These are phyloP conservation scores for Pandemis cinnamomeana DNA, from an alignment of 2,888 invertebrate genomes.

Conservation along the genomic window DNA sequence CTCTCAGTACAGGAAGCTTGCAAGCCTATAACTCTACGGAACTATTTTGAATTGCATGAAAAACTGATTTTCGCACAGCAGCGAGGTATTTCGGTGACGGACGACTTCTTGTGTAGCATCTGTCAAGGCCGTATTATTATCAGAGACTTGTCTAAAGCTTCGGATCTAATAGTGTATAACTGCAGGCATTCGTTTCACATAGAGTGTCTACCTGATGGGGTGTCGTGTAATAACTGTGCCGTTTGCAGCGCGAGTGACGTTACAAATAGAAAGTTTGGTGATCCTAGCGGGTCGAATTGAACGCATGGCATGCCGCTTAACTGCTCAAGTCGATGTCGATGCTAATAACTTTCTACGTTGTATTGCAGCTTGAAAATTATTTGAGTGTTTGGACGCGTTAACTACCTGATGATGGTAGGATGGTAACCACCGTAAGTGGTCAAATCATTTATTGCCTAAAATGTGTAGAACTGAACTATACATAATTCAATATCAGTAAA, in stretches of 20 bases:
- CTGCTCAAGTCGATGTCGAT: background rate
- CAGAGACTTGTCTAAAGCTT: conserved; percentile 88
- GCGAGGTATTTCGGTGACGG: conserved; percentile 89
- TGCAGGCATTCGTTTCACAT: conserved; percentile 96
- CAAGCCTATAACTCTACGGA: conserved; percentile 94
- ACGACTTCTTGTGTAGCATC: conserved; percentile 90
- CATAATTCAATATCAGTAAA: background rate
- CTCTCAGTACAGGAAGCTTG: conserved; percentile 96
- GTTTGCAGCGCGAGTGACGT: conserved; percentile 74
- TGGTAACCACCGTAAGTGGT: background rate
- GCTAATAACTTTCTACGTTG: background rate
- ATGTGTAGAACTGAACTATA: background rate
- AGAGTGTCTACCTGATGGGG: conserved; percentile 88
- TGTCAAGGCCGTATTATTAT: conserved; percentile 91
- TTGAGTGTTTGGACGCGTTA: background rate
- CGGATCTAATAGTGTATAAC: conserved; percentile 91
- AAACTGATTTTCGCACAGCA: conserved; percentile 91
- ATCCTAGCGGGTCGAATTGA: conserved; percentile 21
- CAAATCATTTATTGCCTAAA: background rate
- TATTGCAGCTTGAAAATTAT: background rate
- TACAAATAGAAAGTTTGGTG: conserved; percentile 12
- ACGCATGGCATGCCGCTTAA: background rate
- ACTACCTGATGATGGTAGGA: background rate
- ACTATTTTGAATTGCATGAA: conserved; percentile 94
- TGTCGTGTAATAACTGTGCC: conserved; percentile 63